A percentile compares a stretch with the other conserved stretches of the same genome.
Conservation (phyloP, 2,113 vertebrate species). For the Gnathonemus longibarbis region DNA sequence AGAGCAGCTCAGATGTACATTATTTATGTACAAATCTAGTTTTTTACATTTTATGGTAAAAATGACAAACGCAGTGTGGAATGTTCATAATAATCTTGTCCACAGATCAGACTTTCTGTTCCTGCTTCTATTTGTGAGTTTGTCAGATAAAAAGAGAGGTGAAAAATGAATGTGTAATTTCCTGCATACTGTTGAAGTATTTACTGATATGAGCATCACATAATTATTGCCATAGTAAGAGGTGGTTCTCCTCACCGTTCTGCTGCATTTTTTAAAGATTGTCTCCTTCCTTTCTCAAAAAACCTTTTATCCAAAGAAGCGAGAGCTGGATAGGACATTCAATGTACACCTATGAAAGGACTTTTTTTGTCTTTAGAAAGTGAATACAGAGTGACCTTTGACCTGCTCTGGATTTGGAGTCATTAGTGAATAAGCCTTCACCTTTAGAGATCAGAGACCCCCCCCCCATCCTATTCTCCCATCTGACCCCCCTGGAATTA, state of each 20-base stretch:
- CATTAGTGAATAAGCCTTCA: slow-evolving; percentile 26
- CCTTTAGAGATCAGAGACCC: background rate
- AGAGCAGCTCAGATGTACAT: background rate
- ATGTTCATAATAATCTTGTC: background rate
- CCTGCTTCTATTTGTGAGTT: background rate
- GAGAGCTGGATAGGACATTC: slow-evolving; percentile 3
- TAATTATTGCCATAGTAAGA: background rate
- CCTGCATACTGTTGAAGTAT: background rate
- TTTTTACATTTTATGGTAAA: background rate
- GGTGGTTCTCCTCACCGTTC: background rate
- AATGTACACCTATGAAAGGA: slow-evolving; percentile 23
- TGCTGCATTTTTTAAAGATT: background rate
- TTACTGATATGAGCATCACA: background rate
- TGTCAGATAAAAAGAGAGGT: background rate
- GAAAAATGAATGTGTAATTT: background rate
- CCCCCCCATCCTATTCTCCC: background rate
- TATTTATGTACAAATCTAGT: background rate
- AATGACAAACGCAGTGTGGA: background rate
- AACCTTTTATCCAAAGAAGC: background rate
- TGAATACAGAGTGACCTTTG: slow-evolving; percentile 35
- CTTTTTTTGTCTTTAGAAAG: slow-evolving; percentile 27
- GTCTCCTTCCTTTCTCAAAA: background rate
- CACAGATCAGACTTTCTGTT: background rate
- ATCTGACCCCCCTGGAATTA: slow-evolving; percentile 24
- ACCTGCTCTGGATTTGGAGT: slow-evolving; percentile 29